A percentile compares a stretch with the other conserved stretches of the same genome.
phyloP scores from a whole-genome alignment of 2,888 invertebrate species.

The Coecobrya sp. region DNA sequence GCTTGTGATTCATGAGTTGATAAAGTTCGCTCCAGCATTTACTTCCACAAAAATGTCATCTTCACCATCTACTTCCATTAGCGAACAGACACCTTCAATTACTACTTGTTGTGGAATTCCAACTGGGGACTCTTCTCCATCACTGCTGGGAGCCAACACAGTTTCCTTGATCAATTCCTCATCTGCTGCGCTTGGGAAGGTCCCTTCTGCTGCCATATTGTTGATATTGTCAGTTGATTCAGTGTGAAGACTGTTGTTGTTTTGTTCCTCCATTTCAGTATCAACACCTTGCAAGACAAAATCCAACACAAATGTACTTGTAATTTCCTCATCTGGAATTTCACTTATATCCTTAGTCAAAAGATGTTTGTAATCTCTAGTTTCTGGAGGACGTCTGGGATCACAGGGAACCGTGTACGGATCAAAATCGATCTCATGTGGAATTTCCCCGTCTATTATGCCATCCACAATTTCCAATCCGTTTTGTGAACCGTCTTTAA shows the following conservation, averaged over 20 bases:
- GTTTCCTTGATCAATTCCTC: neutral
- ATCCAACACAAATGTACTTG: neutral
- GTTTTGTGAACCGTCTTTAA: neutral
- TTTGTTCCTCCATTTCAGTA: neutral
- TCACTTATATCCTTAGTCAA: neutral
- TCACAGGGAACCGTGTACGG: neutral
- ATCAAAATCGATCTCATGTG: neutral
- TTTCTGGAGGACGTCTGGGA: neutral
- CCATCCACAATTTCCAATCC: neutral
- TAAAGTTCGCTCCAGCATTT: neutral
- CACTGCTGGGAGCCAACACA: neutral
- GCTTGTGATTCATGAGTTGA: neutral
- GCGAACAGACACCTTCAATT: neutral
- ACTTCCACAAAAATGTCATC: neutral
- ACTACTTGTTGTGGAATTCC: neutral
- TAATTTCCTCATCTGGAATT: neutral
- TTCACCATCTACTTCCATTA: neutral
- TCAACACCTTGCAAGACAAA: neutral
- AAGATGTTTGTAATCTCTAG: neutral
- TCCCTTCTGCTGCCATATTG: neutral
- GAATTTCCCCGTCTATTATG: neutral
- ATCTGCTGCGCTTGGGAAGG: neutral
- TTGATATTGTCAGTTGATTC: neutral
- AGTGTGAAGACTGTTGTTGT: neutral
- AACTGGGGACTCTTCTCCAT: neutral